A percentile compares a stretch with the other conserved stretches of the same genome.
Conservation (phyloP, 1,140 invertebrate genomes). For the Eumeta japonica region DNA sequence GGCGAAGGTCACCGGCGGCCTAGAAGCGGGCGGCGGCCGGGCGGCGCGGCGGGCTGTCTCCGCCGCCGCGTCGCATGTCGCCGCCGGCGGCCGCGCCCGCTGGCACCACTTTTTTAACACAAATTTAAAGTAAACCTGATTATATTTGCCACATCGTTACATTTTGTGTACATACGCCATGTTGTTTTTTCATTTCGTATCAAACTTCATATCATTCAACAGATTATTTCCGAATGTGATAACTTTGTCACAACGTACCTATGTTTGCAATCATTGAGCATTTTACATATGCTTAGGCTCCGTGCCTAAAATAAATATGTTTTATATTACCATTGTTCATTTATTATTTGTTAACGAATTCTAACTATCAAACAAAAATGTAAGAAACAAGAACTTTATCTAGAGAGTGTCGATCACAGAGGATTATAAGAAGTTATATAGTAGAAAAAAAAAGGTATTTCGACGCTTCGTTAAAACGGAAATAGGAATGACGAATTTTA, state of each 20-base stretch:
- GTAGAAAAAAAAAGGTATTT: too few species aligned
- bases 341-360: too few species aligned
- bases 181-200: constrained; percentile 23
- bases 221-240: constrained; percentile 22
- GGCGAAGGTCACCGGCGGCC: not conserved
- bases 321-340: too few species aligned
- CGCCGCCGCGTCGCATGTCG: not conserved
- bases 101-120: constrained; percentile 17
- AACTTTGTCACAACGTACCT: constrained; percentile 14
- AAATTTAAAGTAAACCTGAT: constrained; percentile 23
- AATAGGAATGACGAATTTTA: too few species aligned
- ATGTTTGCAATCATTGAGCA: not conserved
- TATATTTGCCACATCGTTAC: constrained; percentile 33
- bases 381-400: too few species aligned
- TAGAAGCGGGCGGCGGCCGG: not conserved
- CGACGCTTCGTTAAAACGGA: too few species aligned
- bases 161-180: constrained; percentile 40
- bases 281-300: not conserved
- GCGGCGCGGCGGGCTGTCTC: constrained; percentile 2
- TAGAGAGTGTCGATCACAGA: too few species aligned
- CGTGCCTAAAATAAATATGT: too few species aligned
- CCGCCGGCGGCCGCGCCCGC: constrained; percentile 7
- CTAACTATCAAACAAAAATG: too few species aligned
- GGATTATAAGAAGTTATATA: too few species aligned
- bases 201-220: constrained; percentile 33